Evolutionary conservation across 2,888 invertebrate species (phyloP), one percentile per base, ranked within the genome.

Genomic region (Resseliella maxima): DNA sequence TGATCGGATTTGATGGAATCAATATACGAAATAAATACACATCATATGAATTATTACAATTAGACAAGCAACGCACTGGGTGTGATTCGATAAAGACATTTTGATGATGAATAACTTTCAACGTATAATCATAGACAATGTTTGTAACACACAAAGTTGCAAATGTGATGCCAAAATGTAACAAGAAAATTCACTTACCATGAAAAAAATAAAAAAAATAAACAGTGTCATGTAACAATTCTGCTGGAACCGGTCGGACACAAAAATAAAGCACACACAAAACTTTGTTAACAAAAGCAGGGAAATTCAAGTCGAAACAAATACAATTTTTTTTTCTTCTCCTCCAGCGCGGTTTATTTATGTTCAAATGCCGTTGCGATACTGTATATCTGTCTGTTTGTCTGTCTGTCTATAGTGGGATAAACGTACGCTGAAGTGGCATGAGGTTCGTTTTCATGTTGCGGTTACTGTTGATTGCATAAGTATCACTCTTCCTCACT

Each of bases 361-460:
- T 50, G 46, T 72, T 72, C 27, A 72, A 15, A 12, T 35, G 31
- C 72, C 1, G 1, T 15, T 31, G 31, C 31, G 72, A 72, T 72
- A 72, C 35, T 27, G 31, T 59, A 41, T 41, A 12, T n/a, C n/a
- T n/a, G 50, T 50, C 50, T 50, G 18, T 50, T 24, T 59, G 46
- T 50, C 41, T 50, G 59, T 59, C 24, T 59, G 31, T 72, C 31
- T 72, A 72, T 72, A 72, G 72, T 59, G n/a, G 59, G 24, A 59
- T 50, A 21, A 41, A 41, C 21, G 18, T 27, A 27, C 59, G 27
- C 35, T 72, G 72, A 15, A 72, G 31, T 31, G 72, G 35, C 12
- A 72, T 72, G 72, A 72, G 72, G 31, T 72, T 72, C 72, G 72
- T 72, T 72, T 72, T 72, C 72, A 35, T 72, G 72, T 31, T 72